phyloP scores from a whole-genome alignment of 2,888 invertebrate genomes.

The Hartigia nigra region DNA sequence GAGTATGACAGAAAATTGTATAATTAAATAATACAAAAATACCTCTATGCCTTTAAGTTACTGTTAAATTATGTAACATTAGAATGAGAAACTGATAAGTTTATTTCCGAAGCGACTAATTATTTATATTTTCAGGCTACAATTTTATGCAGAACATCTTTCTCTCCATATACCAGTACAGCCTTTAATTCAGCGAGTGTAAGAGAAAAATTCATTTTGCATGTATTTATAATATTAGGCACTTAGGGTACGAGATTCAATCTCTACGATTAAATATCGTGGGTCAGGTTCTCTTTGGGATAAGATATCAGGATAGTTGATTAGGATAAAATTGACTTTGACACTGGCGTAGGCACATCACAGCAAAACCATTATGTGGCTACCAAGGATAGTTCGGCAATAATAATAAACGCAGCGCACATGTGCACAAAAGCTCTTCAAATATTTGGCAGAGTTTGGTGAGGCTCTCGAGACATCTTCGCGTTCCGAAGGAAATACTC shows the following conservation, averaged over 20 bases:
- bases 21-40: neutral
- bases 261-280: neutral
- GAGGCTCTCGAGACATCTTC: constrained; percentile 40
- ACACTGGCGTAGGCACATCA: neutral
- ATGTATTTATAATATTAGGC: too few relatives aligned
- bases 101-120: neutral
- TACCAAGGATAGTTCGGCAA: constrained; percentile 3
- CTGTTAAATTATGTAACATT: neutral
- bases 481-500: constrained; percentile 29
- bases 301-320: neutral
- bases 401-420: constrained; percentile 21
- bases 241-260: neutral
- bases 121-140: neutral
- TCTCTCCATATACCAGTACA: neutral
- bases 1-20: neutral
- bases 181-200: too few relatives aligned
- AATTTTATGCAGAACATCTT: neutral
- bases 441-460: constrained; percentile 45
- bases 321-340: neutral
- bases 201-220: too few relatives aligned
- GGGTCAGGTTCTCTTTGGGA: neutral
- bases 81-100: neutral
- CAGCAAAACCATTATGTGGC: neutral
- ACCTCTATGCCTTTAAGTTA: neutral
- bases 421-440: constrained; percentile 44